phyloP scores from a whole-genome alignment of 1,140 invertebrate genomes.

The Bemisia tabaci region DNA sequence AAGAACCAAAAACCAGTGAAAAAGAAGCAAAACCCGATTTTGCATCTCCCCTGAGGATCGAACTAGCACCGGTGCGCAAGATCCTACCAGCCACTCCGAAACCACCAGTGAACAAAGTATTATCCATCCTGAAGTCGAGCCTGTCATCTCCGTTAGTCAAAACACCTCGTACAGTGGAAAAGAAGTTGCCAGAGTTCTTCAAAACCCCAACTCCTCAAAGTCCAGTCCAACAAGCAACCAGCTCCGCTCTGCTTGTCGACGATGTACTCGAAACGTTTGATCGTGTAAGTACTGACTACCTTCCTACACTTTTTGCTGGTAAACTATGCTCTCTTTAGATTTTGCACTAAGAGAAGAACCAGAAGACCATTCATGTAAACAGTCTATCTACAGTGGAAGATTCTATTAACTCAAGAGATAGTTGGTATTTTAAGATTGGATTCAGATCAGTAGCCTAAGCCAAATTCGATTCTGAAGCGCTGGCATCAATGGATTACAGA shows the following conservation, averaged over 20 bases:
- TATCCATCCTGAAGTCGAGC: neutral
- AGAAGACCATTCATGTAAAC: too few species aligned
- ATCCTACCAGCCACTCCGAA: neutral
- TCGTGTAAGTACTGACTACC: neutral
- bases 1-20: too few species aligned
- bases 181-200: neutral
- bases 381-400: too few species aligned
- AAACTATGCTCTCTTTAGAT: too few species aligned
- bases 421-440: too few species aligned
- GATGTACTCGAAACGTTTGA: neutral
- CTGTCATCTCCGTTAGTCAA: neutral
- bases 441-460: too few species aligned
- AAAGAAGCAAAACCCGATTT: neutral
- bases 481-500: too few species aligned
- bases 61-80: neutral
- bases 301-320: too few species aligned
- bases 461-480: too few species aligned
- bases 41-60: neutral
- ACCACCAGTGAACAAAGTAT: neutral
- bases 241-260: too few species aligned
- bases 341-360: too few species aligned
- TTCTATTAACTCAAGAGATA: too few species aligned
- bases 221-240: neutral
- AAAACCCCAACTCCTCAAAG: neutral
- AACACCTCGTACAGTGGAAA: neutral